A percentile compares a stretch with the other conserved stretches of the same genome.
phyloP scores from a whole-genome alignment of 2,113 vertebrate genomes.

The Anguilla rostrata region DNA sequence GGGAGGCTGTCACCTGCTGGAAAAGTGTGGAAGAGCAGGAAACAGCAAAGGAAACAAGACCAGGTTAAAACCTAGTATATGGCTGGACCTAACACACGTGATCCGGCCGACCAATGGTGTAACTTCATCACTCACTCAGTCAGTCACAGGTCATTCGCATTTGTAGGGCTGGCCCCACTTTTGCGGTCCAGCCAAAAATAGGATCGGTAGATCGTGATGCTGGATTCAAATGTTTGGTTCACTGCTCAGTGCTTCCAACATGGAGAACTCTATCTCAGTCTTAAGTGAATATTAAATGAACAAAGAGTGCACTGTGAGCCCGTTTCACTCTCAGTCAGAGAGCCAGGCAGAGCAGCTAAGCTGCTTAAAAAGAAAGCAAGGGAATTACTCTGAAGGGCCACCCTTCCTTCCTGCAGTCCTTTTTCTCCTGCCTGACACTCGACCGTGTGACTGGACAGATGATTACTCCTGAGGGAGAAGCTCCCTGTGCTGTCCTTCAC shows the following conservation, averaged over 20 bases:
- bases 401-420: too few species aligned
- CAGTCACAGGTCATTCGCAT: too few species aligned
- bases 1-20: neutral
- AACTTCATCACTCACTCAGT: too few species aligned
- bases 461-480: neutral
- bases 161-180: too few species aligned
- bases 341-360: neutral
- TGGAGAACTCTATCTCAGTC: neutral
- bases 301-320: neutral
- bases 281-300: neutral
- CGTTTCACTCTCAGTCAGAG: neutral
- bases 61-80: too few species aligned
- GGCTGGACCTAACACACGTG: too few species aligned
- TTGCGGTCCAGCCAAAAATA: neutral
- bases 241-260: neutral
- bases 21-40: neutral
- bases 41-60: neutral
- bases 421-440: neutral
- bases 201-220: neutral
- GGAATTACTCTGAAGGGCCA: neutral
- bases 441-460: neutral
- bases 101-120: too few species aligned
- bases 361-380: neutral
- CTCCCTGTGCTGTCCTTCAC: neutral
- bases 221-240: neutral